Evolutionary conservation across 2,797 vertebrate genomes (phyloP), one percentile per base, ranked within the genome.

Genomic region (Cossypha caffra): DNA sequence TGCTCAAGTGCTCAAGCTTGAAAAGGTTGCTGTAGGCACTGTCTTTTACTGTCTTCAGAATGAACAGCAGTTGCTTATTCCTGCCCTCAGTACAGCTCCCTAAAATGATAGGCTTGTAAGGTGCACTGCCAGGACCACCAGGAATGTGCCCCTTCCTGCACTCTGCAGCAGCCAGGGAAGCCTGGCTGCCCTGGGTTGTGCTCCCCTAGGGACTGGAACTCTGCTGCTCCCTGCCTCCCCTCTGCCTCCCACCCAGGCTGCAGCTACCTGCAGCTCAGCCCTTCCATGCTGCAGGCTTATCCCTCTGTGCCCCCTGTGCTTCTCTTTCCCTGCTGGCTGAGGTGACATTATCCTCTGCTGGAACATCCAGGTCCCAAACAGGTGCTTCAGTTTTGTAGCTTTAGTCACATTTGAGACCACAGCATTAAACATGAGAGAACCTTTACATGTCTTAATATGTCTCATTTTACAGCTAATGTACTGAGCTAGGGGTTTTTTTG

Each of bases 401-500:
- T 78, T 33, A 40, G 51, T 51, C 73, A 47, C 33, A 31, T 77
- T 63, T 73, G 51, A 80, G 48, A 86, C 11, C 21, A 38, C 59
- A 79, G 57, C 35, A n/a, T 37, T 79, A 64, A 91, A 72, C 28
- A 37, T 1, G 17, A 76, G 2, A 55, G n/a, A 80, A 58, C 35
- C 38, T 62, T 50, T 40, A 68, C 55, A 33, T 7, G 31, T 20
- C 31, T 63, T 51, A 62, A 29, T 21, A 43, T 63, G 21, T 9
- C 35, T 93, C 37, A 47, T 87, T 87, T 83, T 67, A 42, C 38
- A 82, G 19, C 21, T 40, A 54, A 71, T 20, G 4, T 33, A 48
- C 15, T 1, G 45, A 21, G 31, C 12, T 47, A 38, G 21, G 0
- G 2, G 0, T 25, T 40, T n/a, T 42, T 5, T 47, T 26, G 8